Evolutionary conservation across 2,888 invertebrate genomes (phyloP).

Genomic region (Agrochola litura): DNA sequence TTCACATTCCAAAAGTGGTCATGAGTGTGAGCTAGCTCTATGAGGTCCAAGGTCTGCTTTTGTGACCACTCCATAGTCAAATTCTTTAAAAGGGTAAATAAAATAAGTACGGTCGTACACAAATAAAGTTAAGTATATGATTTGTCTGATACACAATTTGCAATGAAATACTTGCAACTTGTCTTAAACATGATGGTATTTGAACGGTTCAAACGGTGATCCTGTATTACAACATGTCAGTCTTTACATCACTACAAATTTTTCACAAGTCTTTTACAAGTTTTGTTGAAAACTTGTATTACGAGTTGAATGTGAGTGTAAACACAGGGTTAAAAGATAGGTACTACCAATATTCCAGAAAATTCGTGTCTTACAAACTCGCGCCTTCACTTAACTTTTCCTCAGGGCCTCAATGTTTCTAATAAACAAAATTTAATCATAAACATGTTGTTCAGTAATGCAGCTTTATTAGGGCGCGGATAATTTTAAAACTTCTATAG

Average conservation of each 20-base stretch:
- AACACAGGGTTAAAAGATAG: not conserved
- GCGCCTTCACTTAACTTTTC: conserved; percentile 15
- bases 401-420: conserved; percentile 29
- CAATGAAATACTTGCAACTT: not conserved
- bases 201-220: not conserved
- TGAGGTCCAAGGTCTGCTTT: not conserved
- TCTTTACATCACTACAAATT: not conserved
- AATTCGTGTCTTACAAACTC: conserved; percentile 21
- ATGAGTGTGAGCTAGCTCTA: not conserved
- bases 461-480: conserved; percentile 46
- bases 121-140: not conserved
- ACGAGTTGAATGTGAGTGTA: not conserved
- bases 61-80: not conserved
- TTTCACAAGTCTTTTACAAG: not conserved
- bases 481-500: conserved; percentile 63
- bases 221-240: not conserved
- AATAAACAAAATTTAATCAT: conserved; percentile 57
- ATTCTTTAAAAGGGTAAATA: not conserved
- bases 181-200: not conserved
- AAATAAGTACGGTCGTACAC: not conserved
- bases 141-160: not conserved
- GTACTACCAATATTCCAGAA: not conserved
- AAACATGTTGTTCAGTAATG: conserved; percentile 50
- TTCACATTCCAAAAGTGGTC: not conserved
- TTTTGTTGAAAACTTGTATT: not conserved